phyloP scores from a whole-genome alignment of 2,888 invertebrate genomes.

The Nomada hirtipes region DNA sequence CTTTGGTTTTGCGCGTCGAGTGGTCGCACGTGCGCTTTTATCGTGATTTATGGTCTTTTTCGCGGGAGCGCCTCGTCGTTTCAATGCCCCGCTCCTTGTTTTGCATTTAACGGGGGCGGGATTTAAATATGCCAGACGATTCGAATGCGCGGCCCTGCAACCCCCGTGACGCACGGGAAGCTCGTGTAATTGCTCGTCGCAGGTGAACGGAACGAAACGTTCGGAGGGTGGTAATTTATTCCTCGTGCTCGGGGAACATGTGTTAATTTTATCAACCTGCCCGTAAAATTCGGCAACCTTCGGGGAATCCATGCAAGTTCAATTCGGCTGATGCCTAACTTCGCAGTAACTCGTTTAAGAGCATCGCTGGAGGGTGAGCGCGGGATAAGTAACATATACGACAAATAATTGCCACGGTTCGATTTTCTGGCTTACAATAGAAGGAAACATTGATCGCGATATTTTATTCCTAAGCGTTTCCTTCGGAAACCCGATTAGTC shows the following conservation, averaged over 20 bases:
- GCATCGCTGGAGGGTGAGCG: too few relatives aligned
- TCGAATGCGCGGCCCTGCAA: conserved; percentile 15
- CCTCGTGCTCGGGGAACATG: neutral
- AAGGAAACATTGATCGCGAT: too few relatives aligned
- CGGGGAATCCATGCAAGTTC: neutral
- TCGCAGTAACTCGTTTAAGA: too few relatives aligned
- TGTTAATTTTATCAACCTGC: conserved; percentile 8
- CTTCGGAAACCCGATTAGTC: conserved; percentile 32
- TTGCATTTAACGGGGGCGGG: conserved; percentile 82
- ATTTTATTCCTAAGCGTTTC: too few relatives aligned
- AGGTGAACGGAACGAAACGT: conserved; percentile 52
- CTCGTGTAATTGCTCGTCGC: conserved; percentile 33
- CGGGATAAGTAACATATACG: too few relatives aligned
- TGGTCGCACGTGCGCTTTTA: conserved; percentile 83
- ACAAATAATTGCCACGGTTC: too few relatives aligned
- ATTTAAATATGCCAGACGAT: conserved; percentile 63
- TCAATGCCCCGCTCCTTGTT: conserved; percentile 70
- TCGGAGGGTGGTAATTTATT: conserved; percentile 29
- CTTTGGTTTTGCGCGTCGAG: conserved; percentile 64
- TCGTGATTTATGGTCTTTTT: conserved; percentile 82
- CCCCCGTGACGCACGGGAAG: neutral
- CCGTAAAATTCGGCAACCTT: neutral
- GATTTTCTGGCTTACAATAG: too few relatives aligned
- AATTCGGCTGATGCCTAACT: neutral
- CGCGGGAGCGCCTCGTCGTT: conserved; percentile 36